A percentile compares a stretch with the other conserved stretches of the same genome.
Evolutionary conservation across 2,888 invertebrate species (phyloP).

Genomic region (Drosophila mimica): DNA sequence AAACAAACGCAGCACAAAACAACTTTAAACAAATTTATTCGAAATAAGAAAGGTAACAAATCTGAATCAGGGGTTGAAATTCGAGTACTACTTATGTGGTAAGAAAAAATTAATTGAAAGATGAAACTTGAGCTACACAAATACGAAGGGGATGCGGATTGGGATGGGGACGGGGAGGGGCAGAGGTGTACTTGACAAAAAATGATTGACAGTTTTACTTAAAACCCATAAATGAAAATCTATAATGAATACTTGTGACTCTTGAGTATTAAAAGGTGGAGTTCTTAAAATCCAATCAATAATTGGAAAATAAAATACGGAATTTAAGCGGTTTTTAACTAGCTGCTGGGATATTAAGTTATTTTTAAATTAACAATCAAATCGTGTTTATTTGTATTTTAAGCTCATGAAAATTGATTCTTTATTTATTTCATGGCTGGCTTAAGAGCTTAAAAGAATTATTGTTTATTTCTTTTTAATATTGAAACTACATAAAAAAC

Average conservation of each 20-base stretch:
- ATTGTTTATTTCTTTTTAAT: background rate
- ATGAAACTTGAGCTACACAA: conserved; percentile 48
- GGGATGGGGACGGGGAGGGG: background rate
- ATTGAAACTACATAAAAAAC: background rate
- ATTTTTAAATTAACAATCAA: conserved; percentile 9
- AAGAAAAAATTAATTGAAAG: conserved; percentile 46
- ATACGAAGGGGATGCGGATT: background rate
- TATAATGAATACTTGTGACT: conserved; percentile 20
- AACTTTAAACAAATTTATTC: background rate
- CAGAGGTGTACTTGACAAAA: conserved; percentile 36
- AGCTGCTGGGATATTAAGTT: conserved; percentile 8
- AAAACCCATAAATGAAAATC: conserved; percentile 30
- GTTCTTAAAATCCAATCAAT: conserved; percentile 21
- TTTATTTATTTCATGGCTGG: background rate
- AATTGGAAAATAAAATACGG: conserved; percentile 29
- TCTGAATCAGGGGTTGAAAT: conserved; percentile 28
- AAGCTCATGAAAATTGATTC: conserved; percentile 5
- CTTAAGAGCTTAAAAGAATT: background rate
- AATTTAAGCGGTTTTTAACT: conserved; percentile 6
- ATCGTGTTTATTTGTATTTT: conserved; percentile 6
- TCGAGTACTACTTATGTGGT: conserved; percentile 20
- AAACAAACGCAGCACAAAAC: background rate
- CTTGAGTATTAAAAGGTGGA: conserved; percentile 1
- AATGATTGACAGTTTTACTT: conserved; percentile 57
- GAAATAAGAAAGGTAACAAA: conserved; percentile 17